These are phyloP conservation scores for Diadema setosum DNA, from an alignment of 35 echinoderm and acorn worm species.

Conservation along the genomic window DNA sequence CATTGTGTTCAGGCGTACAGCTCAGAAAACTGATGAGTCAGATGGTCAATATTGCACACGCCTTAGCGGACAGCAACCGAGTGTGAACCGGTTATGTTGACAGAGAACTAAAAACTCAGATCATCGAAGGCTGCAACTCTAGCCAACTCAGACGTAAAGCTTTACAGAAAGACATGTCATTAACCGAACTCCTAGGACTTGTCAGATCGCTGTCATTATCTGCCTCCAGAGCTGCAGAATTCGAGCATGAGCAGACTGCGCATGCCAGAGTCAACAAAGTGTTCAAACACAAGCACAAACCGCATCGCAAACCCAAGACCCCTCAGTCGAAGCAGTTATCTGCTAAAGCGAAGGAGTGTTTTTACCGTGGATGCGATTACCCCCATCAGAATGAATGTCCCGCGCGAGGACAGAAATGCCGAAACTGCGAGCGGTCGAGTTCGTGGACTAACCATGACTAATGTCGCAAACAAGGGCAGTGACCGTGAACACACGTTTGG, in stretches of 20 bases:
- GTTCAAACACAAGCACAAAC: not conserved
- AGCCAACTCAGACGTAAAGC: not conserved
- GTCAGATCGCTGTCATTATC: constrained; percentile 21
- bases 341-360: not conserved
- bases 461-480: not conserved
- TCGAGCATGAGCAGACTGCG: not conserved
- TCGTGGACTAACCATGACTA: not conserved
- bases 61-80: too few species aligned
- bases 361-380: not conserved
- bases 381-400: too few species aligned
- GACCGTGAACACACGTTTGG: not conserved
- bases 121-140: constrained; percentile 31
- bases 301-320: not conserved
- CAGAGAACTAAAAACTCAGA: constrained; percentile 38
- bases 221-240: not conserved
- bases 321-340: too few species aligned
- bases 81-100: too few species aligned
- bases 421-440: not conserved
- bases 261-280: not conserved
- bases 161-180: not conserved
- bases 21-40: too few species aligned
- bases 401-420: not conserved
- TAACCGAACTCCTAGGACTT: not conserved
- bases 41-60: too few species aligned
- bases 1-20: too few species aligned